These are phyloP conservation scores for Platyscapa corneri DNA, from an alignment of 1,140 invertebrate species.

Conservation along the genomic window DNA sequence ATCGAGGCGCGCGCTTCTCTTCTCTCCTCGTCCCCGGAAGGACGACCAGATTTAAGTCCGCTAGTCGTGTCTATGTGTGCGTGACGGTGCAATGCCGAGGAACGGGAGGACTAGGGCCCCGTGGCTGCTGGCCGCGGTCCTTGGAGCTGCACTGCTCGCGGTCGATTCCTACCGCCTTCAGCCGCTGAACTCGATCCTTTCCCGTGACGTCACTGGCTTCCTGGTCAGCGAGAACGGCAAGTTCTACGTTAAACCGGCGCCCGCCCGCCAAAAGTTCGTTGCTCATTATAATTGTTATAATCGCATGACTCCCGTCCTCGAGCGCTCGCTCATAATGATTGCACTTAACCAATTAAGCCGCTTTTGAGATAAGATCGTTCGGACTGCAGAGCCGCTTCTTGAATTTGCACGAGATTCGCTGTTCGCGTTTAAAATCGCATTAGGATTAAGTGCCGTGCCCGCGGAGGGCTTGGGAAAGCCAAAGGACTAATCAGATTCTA, in stretches of 20 bases:
- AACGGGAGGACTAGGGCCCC: background rate
- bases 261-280: background rate
- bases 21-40: background rate
- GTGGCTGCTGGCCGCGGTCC: background rate
- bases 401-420: too few species aligned
- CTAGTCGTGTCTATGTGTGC: background rate
- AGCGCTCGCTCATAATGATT: too few species aligned
- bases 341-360: too few species aligned
- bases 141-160: background rate
- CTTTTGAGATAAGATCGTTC: too few species aligned
- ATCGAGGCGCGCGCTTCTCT: background rate
- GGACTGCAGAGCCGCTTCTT: too few species aligned
- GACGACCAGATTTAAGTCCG: background rate
- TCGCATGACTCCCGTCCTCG: too few species aligned
- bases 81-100: background rate
- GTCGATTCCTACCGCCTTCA: background rate
- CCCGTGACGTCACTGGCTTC: conserved; percentile 31
- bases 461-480: too few species aligned
- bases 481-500: too few species aligned
- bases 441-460: too few species aligned
- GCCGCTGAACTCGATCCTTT: too few species aligned
- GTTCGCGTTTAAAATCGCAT: too few species aligned
- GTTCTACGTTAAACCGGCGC: conserved; percentile 35
- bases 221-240: conserved; percentile 25
- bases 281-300: too few species aligned